Evolutionary conservation across 2,113 vertebrate species (phyloP), one percentile per base, ranked within the genome.

Genomic region (Ancistrus triradiatus): DNA sequence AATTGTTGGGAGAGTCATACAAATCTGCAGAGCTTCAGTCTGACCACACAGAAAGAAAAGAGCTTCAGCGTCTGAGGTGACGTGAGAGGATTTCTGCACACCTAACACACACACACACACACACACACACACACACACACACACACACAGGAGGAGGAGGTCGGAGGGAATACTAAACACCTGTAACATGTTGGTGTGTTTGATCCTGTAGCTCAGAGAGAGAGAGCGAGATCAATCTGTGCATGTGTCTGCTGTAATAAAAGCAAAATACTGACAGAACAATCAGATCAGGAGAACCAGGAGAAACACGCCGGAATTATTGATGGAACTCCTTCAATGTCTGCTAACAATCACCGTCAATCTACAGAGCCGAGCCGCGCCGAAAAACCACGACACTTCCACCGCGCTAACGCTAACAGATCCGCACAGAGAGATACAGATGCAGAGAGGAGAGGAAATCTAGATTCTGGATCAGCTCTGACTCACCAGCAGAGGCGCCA

Each of bases 141-240:
- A 53, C 73, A 19, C 2, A 43, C 71, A n/a, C n/a, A n/a, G n/a
- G n/a, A n/a, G n/a, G n/a, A n/a, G n/a, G n/a, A n/a, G n/a, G n/a
- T n/a, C n/a, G 80, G 69, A 55, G 40, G 55, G 78, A 85, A 83
- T 18, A 78, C 62, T 74, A 83, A 77, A 73, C 52, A 48, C n/a
- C 37, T 15, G 62, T 69, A 85, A 83, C 73, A 71, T 73, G 68
- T 76, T 75, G 57, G 76, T 75, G 56, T 79, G 76, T 86, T 79
- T 70, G 67, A 83, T 80, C 73, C 55, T 57, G 49, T 63, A 48
- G 56, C 72, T 31, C 77, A 83, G 70, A 78, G 73, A 80, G 77
- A 55, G 38, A 46, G 73, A 51, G 48, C 78, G 75, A 74, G 76
- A 76, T 68, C 62, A 68, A 80, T 61, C 74, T 62, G 64, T 84